phyloP scores from a whole-genome alignment of 64 coral and sea anemone genomes.

The Catalaphyllia jardinei region DNA sequence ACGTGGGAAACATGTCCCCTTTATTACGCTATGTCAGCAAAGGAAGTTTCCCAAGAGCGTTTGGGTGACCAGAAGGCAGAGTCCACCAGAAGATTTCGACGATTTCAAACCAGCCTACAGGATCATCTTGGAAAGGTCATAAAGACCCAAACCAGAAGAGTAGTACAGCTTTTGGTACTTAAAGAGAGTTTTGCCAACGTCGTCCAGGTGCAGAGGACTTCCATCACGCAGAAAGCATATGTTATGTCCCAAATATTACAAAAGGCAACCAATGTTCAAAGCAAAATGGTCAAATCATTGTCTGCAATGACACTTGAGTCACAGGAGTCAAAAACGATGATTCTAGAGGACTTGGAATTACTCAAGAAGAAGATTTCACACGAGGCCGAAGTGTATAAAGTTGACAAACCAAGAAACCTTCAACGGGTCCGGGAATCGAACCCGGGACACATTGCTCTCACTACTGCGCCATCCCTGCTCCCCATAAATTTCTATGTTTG shows the following conservation, averaged over 20 bases:
- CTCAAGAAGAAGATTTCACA: background rate
- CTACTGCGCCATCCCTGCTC: no score
- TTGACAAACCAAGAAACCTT: no score
- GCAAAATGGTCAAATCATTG: background rate
- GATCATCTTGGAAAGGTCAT: background rate
- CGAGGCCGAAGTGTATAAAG: conserved; percentile 18
- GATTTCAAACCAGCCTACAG: conserved; percentile 2
- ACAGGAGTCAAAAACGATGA: background rate
- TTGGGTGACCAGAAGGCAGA: background rate
- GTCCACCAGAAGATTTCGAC: background rate
- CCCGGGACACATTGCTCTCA: no score
- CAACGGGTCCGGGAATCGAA: no score
- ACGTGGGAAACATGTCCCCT: conserved; percentile 1
- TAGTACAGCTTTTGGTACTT: conserved; percentile 13
- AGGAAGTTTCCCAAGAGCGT: background rate
- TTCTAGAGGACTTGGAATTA: background rate
- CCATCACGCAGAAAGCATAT: background rate
- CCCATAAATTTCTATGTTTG: no score
- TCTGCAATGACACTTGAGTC: background rate
- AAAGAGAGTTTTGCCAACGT: conserved; percentile 28
- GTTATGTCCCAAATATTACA: background rate
- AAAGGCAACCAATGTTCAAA: background rate
- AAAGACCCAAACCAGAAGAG: conserved; percentile 2
- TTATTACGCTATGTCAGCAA: conserved; percentile 24
- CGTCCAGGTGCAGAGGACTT: conserved; percentile 4